These are phyloP conservation scores for Myzus persicae DNA, from an alignment of 1,140 invertebrate genomes.

Conservation along the genomic window DNA sequence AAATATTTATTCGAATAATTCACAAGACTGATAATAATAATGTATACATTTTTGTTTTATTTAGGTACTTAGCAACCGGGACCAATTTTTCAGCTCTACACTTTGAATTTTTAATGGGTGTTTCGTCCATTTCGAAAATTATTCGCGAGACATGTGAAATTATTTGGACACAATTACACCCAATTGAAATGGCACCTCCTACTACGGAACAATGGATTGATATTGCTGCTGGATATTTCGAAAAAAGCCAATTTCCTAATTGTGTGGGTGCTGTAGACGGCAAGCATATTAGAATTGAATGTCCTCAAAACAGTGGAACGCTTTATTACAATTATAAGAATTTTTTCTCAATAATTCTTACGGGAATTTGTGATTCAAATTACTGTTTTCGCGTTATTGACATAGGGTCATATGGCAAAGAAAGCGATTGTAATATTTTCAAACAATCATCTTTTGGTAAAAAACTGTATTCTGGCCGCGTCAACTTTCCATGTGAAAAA, in stretches of 20 bases:
- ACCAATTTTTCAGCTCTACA: neutral
- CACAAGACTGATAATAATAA: too few relatives aligned
- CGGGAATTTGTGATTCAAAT: constrained; percentile 32
- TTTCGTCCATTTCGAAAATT: neutral
- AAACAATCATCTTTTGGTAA: constrained; percentile 39
- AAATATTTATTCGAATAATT: too few relatives aligned
- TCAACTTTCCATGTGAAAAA: neutral
- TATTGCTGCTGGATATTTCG: neutral
- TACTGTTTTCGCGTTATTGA: constrained; percentile 38
- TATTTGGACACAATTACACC: neutral
- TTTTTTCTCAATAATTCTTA: constrained; percentile 2
- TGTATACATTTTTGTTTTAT: neutral
- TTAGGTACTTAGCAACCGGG: neutral
- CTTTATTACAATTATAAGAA: neutral
- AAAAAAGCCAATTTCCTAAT: constrained; percentile 16
- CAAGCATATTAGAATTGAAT: constrained; percentile 56
- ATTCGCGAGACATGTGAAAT: neutral
- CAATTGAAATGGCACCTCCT: neutral
- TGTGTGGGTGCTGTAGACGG: constrained; percentile 6
- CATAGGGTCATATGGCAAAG: constrained; percentile 56
- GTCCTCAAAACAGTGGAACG: neutral
- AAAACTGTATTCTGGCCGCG: neutral
- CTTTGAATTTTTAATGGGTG: constrained; percentile 12
- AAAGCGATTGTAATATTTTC: neutral
- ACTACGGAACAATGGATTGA: neutral